phyloP scores from a whole-genome alignment of 2,113 vertebrate genomes.

The Eubucco bourcierii region DNA sequence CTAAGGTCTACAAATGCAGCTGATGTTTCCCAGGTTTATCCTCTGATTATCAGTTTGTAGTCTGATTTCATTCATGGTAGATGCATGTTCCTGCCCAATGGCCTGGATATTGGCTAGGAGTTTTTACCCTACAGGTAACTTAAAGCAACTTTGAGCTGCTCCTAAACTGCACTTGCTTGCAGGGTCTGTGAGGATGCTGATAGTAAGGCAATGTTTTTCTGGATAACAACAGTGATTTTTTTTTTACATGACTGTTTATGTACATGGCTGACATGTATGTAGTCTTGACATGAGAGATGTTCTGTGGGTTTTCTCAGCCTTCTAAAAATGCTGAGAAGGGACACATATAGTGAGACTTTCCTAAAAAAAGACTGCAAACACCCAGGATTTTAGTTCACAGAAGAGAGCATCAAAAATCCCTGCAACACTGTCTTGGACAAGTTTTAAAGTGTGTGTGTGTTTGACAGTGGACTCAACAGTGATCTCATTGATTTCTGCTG shows the following conservation, averaged over 20 bases:
- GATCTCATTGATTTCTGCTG: slow-evolving; percentile 17
- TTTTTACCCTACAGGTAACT: neutral
- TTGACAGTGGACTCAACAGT: neutral
- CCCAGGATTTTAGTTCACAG: neutral
- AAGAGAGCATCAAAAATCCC: neutral
- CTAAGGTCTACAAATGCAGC: neutral
- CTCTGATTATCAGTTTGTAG: neutral
- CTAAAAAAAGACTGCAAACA: neutral
- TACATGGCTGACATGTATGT: neutral
- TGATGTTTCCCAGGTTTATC: neutral
- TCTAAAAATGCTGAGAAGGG: neutral
- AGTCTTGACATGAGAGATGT: neutral
- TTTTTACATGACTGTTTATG: neutral
- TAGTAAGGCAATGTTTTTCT: neutral
- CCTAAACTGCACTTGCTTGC: neutral
- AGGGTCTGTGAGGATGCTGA: neutral
- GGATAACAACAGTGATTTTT: neutral
- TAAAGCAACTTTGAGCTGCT: neutral
- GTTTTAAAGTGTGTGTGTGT: neutral
- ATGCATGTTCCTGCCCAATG: neutral
- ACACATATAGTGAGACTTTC: neutral
- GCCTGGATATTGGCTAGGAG: neutral
- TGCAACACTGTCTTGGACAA: neutral
- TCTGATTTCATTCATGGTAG: neutral
- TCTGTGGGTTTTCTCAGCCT: neutral